phyloP scores from a whole-genome alignment of 2,113 vertebrate genomes.

The Thryonomys swinderianus region DNA sequence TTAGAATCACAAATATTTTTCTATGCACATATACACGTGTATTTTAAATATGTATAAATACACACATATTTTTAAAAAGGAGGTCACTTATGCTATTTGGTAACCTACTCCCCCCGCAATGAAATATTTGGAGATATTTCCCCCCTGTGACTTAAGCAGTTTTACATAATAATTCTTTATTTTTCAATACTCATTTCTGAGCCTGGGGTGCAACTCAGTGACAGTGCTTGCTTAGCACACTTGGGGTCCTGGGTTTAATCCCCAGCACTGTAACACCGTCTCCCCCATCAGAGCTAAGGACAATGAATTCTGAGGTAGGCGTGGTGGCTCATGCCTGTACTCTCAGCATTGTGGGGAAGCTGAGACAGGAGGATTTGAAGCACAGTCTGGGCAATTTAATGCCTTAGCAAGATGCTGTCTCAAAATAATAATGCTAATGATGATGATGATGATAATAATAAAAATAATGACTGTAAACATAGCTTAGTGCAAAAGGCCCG shows the following conservation, averaged over 20 bases:
- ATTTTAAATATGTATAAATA: constrained; percentile 40
- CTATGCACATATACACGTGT: not conserved
- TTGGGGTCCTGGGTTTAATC: not conserved
- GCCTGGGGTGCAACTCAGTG: not conserved
- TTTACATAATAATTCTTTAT: constrained; percentile 41
- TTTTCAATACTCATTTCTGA: not conserved
- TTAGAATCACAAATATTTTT: constrained; percentile 9
- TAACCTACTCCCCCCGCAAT: constrained; percentile 18
- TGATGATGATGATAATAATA: too few species aligned
- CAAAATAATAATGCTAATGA: not conserved
- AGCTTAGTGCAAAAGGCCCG: too few species aligned
- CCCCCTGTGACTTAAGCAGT: constrained; percentile 38
- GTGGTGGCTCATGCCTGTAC: not conserved
- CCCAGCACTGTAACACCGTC: not conserved
- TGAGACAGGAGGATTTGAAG: not conserved
- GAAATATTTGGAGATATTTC: constrained; percentile 18
- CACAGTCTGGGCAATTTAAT: not conserved
- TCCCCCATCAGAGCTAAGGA: not conserved
- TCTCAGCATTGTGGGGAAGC: not conserved
- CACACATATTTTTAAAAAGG: not conserved
- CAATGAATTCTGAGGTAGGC: not conserved
- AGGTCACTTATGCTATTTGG: constrained; percentile 20
- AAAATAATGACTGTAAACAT: too few species aligned
- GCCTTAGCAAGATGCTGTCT: not conserved
- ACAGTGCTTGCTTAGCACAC: not conserved